Evolutionary conservation across 2,797 vertebrate species (phyloP), one percentile per base, ranked within the genome.

Genomic region (Chelonia mydas): DNA sequence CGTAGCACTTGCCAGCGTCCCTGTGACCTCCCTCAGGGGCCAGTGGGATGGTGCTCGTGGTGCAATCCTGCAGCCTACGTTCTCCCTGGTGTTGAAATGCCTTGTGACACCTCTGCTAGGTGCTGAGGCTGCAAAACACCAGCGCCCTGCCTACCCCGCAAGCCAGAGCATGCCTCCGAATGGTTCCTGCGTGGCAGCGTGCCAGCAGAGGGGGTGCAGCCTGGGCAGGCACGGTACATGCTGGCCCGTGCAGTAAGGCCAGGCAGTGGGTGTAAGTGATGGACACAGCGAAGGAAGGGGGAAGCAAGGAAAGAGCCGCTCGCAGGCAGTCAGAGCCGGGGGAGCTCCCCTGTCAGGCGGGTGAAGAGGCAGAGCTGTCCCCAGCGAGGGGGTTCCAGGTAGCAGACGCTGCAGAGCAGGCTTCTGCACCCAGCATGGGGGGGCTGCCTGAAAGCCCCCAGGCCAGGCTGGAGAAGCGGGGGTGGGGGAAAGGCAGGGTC

Each of bases 51-150:
- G 61, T 5, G 61, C 33, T 16, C 4, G 2, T 59, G 77, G 47
- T 87, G 78, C 45, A 83, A 50, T 47, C 45, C 47, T 51, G 2
- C 86, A 81, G 65, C 65, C 78, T 50, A 47, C 47, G 21, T 81
- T 83, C 59, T 45, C 33, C 47, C 17, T 25, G 45, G 41, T 87
- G 77, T 83, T 90, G 93, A 65, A 95, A 61, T 81, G 55, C 90
- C 90, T 55, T 41, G 86, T 72, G 79, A 54, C 81, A 61, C 31
- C 78, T 92, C 11, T 21, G 54, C 77, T 11, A 72, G 41, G 79
- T 47, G 55, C 89, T 55, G 53, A 54, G 68, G 59, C 95, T 87
- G 90, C 85, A 77, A 83, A 84, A 27, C 89, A n/a, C 21, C 83
- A 9, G 13, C 1, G 47, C 45, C 12, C 82, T 1, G 87, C 84